A percentile compares a stretch with the other conserved stretches of the same genome.
Evolutionary conservation across 2,113 vertebrate species (phyloP).

Genomic region (Petaurus breviceps): DNA sequence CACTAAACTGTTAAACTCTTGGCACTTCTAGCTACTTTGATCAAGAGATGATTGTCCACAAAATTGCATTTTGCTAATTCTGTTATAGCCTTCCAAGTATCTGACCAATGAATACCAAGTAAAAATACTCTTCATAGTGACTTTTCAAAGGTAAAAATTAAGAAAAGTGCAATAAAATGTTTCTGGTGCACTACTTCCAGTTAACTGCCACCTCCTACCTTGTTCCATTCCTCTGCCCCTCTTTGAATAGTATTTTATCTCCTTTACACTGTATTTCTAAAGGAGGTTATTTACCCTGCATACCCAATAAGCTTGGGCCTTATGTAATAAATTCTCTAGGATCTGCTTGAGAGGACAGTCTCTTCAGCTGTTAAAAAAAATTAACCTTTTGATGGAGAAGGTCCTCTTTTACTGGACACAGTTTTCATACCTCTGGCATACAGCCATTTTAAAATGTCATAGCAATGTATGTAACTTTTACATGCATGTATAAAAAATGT

Average conservation of each 20-base stretch:
- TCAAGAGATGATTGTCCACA: neutral
- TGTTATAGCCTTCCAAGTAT: neutral
- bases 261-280: conserved; percentile 10
- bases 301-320: neutral
- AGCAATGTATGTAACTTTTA: neutral
- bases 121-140: neutral
- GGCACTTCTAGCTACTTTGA: neutral
- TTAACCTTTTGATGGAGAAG: neutral
- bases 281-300: neutral
- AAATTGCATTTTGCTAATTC: neutral
- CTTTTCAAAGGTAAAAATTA: conserved; percentile 16
- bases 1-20: neutral
- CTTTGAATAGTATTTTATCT: neutral
- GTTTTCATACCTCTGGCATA: neutral
- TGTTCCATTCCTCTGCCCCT: neutral
- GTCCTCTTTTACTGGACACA: neutral
- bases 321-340: conserved; percentile 11
- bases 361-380: conserved; percentile 5
- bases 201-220: neutral
- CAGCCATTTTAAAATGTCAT: neutral
- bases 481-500: neutral
- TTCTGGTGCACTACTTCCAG: neutral
- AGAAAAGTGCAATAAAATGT: neutral
- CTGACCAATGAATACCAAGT: neutral
- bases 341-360: neutral